Percentiles rank a stretch among this genome's conserved stretches.
phyloP scores from a whole-genome alignment of 2,797 vertebrate species.

The Clarias platycephalus region DNA sequence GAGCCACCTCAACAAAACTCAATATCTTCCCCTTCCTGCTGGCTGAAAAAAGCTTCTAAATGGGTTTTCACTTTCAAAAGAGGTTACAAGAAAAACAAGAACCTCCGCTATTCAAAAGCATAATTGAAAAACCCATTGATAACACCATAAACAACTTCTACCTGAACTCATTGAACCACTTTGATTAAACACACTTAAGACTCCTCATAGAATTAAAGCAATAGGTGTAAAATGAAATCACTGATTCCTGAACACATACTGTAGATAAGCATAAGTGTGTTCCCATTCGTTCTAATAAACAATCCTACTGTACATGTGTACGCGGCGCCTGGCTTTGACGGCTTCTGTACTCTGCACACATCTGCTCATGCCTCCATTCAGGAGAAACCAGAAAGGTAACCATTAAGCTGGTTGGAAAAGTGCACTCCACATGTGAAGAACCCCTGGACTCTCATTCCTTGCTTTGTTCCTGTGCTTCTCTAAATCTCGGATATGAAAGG shows the following conservation, averaged over 20 bases:
- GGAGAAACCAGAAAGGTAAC: conserved; percentile 25
- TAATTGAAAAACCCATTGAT: neutral
- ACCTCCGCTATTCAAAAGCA: neutral
- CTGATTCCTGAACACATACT: neutral
- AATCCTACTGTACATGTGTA: conserved; percentile 22
- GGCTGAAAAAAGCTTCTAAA: neutral
- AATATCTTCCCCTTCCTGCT: neutral
- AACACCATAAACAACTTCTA: neutral
- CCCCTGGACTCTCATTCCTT: conserved; percentile 7
- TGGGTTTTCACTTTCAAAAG: neutral
- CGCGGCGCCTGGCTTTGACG: neutral
- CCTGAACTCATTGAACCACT: neutral
- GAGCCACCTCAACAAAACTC: neutral
- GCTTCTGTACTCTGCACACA: neutral
- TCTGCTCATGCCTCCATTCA: conserved; percentile 18
- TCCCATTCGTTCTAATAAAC: conserved; percentile 38
- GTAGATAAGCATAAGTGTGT: neutral
- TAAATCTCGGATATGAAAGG: conserved; percentile 42
- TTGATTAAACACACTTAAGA: neutral
- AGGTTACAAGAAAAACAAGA: neutral
- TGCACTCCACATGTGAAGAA: conserved; percentile 36
- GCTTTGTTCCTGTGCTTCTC: conserved; percentile 25
- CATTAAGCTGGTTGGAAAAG: conserved; percentile 33
- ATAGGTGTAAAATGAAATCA: neutral
- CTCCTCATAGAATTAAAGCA: neutral